Conservation (phyloP, 2,797 vertebrate species). For the Calcarius lapponicus region DNA sequence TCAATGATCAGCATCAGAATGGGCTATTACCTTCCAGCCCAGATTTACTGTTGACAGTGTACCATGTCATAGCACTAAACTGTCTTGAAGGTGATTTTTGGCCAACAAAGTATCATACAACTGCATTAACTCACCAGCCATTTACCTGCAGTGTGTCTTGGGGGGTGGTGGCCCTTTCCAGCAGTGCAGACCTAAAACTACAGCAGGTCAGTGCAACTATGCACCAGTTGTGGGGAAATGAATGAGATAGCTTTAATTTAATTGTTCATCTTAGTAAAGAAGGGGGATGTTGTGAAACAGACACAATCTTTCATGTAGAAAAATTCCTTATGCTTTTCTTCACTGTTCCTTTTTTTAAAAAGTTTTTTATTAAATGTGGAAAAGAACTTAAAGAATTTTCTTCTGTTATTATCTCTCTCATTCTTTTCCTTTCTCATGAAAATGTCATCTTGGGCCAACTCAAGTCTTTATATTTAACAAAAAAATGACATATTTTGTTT, state of each 20-base stretch:
- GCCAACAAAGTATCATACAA: neutral
- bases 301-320: neutral
- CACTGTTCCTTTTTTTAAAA: neutral
- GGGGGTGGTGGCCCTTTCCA: neutral
- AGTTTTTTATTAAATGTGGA: neutral
- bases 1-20: neutral
- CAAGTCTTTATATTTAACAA: neutral
- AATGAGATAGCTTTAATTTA: neutral
- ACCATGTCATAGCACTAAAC: conserved; percentile 13
- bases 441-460: neutral
- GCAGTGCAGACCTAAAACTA: neutral
- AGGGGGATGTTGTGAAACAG: neutral
- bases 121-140: neutral
- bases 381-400: rapidly evolving
- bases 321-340: neutral
- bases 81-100: conserved; percentile 54
- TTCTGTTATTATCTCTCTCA: neutral
- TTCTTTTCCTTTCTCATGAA: neutral
- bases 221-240: neutral
- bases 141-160: neutral
- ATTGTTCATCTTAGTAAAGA: neutral
- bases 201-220: neutral
- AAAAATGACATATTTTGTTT: neutral
- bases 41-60: conserved; percentile 25
- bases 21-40: conserved; percentile 6